Evolutionary conservation across 2,888 invertebrate species (phyloP).

Genomic region (Harmothoe impar): DNA sequence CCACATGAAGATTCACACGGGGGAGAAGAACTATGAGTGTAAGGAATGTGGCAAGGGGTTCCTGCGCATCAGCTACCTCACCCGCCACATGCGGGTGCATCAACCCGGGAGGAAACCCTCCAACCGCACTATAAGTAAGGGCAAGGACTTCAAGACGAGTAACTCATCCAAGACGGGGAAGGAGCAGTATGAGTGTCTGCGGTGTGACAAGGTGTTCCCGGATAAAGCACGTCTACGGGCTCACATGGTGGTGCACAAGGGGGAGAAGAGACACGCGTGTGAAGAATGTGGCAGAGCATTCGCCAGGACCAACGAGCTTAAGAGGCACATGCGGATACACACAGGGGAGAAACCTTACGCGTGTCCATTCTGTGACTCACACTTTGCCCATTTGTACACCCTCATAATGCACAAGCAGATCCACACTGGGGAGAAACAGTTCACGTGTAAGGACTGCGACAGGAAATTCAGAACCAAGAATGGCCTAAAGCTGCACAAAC

Average conservation of each 20-base stretch:
- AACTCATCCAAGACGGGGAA: not conserved
- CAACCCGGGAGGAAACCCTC: too few relatives aligned
- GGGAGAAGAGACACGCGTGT: not conserved
- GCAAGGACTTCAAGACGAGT: too few relatives aligned
- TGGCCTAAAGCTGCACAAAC: not conserved
- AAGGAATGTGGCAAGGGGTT: slow-evolving; percentile 1
- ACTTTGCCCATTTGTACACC: not conserved
- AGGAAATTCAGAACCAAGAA: too few relatives aligned
- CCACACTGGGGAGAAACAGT: too few relatives aligned
- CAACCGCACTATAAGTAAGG: too few relatives aligned
- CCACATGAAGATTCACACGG: not conserved
- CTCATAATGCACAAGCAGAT: too few relatives aligned
- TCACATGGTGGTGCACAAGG: not conserved
- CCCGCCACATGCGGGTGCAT: too few relatives aligned
- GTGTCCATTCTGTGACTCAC: not conserved
- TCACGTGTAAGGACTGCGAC: too few relatives aligned
- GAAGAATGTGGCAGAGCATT: not conserved
- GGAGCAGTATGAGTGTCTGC: not conserved
- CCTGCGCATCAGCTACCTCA: not conserved
- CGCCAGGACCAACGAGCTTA: not conserved
- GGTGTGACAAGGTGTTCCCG: not conserved
- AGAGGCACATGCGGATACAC: not conserved
- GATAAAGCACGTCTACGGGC: not conserved
- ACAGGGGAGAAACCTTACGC: slow-evolving; percentile 7
- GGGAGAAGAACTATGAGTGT: not conserved